Conservation (phyloP, 1,140 invertebrate species). For the Drosophila bocki region DNA sequence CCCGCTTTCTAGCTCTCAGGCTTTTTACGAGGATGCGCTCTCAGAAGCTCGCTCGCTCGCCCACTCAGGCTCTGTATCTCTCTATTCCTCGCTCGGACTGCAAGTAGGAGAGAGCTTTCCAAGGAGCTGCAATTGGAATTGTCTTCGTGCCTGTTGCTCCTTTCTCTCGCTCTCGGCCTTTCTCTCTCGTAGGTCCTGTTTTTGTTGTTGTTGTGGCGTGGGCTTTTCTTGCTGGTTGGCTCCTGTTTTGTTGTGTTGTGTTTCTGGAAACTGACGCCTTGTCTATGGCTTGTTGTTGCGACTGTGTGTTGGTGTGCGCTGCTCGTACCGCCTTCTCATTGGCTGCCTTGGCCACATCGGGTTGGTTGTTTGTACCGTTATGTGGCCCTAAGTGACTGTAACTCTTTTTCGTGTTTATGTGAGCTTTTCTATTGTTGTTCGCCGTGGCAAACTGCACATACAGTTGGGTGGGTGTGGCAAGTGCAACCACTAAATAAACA, state of each 20-base stretch:
- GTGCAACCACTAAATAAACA: conserved; percentile 82
- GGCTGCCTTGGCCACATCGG: conserved; percentile 66
- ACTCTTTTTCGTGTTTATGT: conserved; percentile 60
- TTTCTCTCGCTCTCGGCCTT: conserved; percentile 21
- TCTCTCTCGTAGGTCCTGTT: conserved; percentile 39
- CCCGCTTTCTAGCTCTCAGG: conserved; percentile 5
- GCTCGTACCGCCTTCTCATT: conserved; percentile 64
- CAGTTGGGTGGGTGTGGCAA: conserved; percentile 71
- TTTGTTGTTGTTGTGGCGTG: conserved; percentile 67
- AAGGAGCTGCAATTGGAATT: conserved; percentile 78
- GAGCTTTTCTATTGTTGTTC: conserved; percentile 53
- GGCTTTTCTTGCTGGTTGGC: conserved; percentile 76
- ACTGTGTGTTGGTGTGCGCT: conserved; percentile 28
- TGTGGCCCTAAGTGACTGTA: conserved; percentile 47
- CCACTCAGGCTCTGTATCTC: conserved; percentile 5
- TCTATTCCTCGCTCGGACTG: conserved; percentile 25
- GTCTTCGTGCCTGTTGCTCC: conserved; percentile 68
- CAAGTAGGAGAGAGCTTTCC: conserved; percentile 62
- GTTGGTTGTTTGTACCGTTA: conserved; percentile 71
- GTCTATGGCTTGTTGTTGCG: conserved; percentile 44
- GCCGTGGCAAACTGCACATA: conserved; percentile 35
- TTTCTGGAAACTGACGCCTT: conserved; percentile 80
- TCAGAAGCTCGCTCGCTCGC: conserved; percentile 1
- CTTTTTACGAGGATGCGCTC: conserved; percentile 31
- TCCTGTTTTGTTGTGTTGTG: conserved; percentile 83